Evolutionary conservation across 2,797 vertebrate genomes (phyloP).

Genomic region (Eremophila alpestris): DNA sequence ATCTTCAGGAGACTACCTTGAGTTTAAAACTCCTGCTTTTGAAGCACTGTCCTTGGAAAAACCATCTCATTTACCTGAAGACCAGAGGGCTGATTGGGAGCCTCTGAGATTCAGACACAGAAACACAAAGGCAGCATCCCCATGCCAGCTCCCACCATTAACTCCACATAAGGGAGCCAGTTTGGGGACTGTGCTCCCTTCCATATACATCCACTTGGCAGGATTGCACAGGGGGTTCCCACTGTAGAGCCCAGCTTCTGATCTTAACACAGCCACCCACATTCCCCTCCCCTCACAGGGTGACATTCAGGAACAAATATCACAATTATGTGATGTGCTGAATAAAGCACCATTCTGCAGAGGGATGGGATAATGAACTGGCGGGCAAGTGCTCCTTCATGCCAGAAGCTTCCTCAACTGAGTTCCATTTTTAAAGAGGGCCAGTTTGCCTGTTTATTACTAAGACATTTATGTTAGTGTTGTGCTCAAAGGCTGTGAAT

Average conservation of each 20-base stretch:
- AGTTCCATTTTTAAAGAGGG: neutral
- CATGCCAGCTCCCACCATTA: neutral
- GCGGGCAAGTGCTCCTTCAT: neutral
- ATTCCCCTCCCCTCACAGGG: neutral
- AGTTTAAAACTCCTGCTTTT: neutral
- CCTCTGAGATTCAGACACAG: neutral
- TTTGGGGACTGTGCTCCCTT: accelerated
- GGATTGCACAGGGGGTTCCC: neutral
- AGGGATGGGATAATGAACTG: neutral
- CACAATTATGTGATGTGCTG: neutral
- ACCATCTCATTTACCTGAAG: neutral
- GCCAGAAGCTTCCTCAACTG: neutral
- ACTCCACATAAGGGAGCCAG: neutral
- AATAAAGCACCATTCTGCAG: neutral
- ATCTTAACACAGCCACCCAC: neutral
- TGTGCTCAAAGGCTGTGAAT: neutral
- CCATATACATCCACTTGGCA: accelerated
- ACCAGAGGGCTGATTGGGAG: neutral
- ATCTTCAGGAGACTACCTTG: neutral
- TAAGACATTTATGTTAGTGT: neutral
- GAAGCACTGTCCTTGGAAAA: neutral
- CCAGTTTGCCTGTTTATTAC: neutral
- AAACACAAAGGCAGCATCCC: neutral
- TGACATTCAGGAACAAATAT: neutral
- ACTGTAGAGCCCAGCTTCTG: neutral